phyloP scores from a whole-genome alignment of 2,888 invertebrate species.

The Eilema griseolum region DNA sequence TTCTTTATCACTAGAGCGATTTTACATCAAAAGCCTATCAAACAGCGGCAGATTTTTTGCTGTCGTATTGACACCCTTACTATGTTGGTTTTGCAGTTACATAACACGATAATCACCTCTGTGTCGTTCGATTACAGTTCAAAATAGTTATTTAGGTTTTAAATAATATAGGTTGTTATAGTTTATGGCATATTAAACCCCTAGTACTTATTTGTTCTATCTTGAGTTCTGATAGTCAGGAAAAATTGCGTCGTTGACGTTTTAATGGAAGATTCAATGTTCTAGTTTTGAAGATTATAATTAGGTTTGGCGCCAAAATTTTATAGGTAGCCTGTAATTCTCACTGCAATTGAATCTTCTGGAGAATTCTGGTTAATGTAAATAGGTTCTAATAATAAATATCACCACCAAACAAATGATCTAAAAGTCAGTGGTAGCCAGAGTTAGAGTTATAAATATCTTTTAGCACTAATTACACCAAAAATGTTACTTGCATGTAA shows the following conservation, averaged over 20 bases:
- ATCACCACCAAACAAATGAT: too few species aligned
- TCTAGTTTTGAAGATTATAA: slow-evolving; percentile 36
- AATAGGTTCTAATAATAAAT: too few species aligned
- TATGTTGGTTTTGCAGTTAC: slow-evolving; percentile 45
- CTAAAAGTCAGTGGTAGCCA: not conserved
- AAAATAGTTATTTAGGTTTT: slow-evolving; percentile 11
- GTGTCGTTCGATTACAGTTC: slow-evolving; percentile 36
- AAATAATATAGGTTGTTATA: slow-evolving; percentile 55
- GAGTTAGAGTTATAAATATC: not conserved
- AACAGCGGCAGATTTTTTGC: slow-evolving; percentile 22
- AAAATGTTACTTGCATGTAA: too few species aligned
- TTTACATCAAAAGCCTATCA: slow-evolving; percentile 27
- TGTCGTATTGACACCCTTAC: slow-evolving; percentile 51
- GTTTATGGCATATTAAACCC: slow-evolving; percentile 76
- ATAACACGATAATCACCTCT: slow-evolving; percentile 49
- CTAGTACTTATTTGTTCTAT: slow-evolving; percentile 65
- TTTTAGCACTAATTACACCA: not conserved
- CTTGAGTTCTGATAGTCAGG: slow-evolving; percentile 58
- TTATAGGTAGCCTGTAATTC: not conserved
- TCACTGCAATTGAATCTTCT: not conserved
- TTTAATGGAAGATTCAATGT: slow-evolving; percentile 49
- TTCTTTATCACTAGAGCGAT: slow-evolving; percentile 31
- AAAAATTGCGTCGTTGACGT: slow-evolving; percentile 56
- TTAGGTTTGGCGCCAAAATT: not conserved
- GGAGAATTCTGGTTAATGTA: not conserved